Base-by-base conservation (phyloP, 2,113 vertebrate species). In the Isichthys henryi region DNA sequence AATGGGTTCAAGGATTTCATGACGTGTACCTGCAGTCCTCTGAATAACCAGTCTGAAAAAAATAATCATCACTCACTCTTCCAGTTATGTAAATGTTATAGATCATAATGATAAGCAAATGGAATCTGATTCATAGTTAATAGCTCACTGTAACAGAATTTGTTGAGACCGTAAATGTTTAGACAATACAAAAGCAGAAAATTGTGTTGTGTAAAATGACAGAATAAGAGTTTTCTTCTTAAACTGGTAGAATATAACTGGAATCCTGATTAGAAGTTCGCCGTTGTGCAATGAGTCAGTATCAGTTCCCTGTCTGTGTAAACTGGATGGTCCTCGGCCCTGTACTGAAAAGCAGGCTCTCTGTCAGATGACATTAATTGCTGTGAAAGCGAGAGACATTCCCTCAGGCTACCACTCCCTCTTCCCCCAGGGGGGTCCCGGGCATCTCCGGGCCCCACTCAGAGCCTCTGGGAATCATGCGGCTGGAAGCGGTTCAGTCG, bases 401-500 rank as follows among this genome's bases (percentile, higher is more conserved):
- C 10, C 13, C 74, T 43, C 31, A 80, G 35, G 11, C 15, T 50
- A 3, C 46, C 8, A 23, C 27, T 35, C 50, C 46, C 13, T 39
- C 27, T 19, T 87, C 13, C 9, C 50, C 85, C 48, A 56, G 50
- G 50, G 1, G n/a, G n/a, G 15, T 11, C 27, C 27, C 7, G 8
- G 7, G 17, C 4, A 87, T 21, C 13, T 27, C 50, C 11, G 5
- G 10, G 27, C 49, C 85, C 10, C 56, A 3, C 23, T 97, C 96
- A 98, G 89, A 95, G 96, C 94, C 94, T 94, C 89, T 93, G 96
- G 0, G 95, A 93, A 90, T 97, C 97, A 17, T 96, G 92, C 92
- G 96, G 97, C 93, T 97, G 97, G 94, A 98, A 99, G 91, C 98
- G 98, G 90, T 98, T 97, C 90, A 99, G 95, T 94, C 98, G 99